A percentile compares a stretch with the other conserved stretches of the same genome.
Evolutionary conservation across 2,888 invertebrate species (phyloP).

Genomic region (Tipula vernalis): DNA sequence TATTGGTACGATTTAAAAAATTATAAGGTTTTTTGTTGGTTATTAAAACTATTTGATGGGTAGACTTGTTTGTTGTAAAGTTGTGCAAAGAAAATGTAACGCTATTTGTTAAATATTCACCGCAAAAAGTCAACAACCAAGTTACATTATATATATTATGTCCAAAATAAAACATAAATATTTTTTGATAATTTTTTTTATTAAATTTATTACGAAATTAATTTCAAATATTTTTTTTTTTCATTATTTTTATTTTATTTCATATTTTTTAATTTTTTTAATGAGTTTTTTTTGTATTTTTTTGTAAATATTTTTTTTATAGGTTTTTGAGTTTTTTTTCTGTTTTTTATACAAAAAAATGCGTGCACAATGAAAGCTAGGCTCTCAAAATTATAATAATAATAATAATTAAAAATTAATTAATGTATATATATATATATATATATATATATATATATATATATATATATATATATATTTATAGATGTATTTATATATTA

Average conservation of each 20-base stretch:
- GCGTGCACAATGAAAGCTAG: background rate
- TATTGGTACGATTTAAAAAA: too few relatives aligned
- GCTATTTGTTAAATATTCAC: too few relatives aligned
- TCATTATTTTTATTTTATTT: conserved; percentile 1
- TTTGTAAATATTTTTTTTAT: background rate
- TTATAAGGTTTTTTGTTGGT: too few relatives aligned
- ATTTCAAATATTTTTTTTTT: background rate
- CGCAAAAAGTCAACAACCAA: too few relatives aligned
- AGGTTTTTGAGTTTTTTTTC: background rate
- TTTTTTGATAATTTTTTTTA: background rate
- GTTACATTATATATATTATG: background rate
- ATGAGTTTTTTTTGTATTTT: background rate
- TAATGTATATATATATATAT: background rate
- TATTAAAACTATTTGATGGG: too few relatives aligned
- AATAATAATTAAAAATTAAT: background rate
- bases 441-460: background rate
- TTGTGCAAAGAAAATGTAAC: too few relatives aligned
- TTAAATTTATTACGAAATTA: conserved; percentile 4
- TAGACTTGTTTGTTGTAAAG: too few relatives aligned
- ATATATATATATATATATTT: background rate
- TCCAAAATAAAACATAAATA: background rate
- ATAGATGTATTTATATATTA: background rate
- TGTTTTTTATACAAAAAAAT: conserved; percentile 5
- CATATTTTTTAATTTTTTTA: background rate
- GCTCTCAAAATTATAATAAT: conserved; percentile 6